Evolutionary conservation across 2,797 vertebrate genomes (phyloP).

Genomic region (Jordanella pulchra): DNA sequence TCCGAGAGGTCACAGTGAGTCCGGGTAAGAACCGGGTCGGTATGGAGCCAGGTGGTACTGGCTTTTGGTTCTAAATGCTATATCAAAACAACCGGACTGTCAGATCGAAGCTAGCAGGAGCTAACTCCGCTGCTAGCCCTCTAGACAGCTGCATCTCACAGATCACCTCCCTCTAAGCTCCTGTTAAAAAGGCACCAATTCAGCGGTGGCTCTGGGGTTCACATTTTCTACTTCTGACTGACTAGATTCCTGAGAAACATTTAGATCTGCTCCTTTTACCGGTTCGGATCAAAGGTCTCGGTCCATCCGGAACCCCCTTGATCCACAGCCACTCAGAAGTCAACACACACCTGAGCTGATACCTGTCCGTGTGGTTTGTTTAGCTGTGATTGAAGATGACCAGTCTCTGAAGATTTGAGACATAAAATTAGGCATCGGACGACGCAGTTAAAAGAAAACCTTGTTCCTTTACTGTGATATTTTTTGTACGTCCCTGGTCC

Average conservation of each 20-base stretch:
- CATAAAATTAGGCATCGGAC: too few species aligned
- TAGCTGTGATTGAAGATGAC: too few species aligned
- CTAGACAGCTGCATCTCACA: neutral
- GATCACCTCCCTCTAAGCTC: neutral
- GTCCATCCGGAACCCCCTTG: neutral
- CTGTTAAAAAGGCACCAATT: neutral
- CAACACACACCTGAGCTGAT: neutral
- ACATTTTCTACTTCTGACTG: neutral
- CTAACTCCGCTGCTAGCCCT: slow-evolving; percentile 6
- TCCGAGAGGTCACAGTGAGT: slow-evolving; percentile 25
- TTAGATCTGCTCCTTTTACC: neutral
- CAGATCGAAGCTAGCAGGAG: neutral
- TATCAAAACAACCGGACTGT: neutral
- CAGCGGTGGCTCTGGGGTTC: too few species aligned
- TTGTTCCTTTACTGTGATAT: too few species aligned
- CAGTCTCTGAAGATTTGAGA: too few species aligned
- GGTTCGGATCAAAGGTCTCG: neutral
- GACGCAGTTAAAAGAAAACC: too few species aligned
- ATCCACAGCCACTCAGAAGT: too few species aligned
- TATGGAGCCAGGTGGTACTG: neutral
- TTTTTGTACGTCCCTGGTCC: too few species aligned
- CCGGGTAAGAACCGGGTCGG: slow-evolving; percentile 5
- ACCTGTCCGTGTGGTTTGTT: neutral
- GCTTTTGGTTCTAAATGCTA: neutral
- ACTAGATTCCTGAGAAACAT: neutral